These are phyloP conservation scores for Oxyura jamaicensis DNA, from an alignment of 2,113 vertebrate genomes.

Conservation along the genomic window DNA sequence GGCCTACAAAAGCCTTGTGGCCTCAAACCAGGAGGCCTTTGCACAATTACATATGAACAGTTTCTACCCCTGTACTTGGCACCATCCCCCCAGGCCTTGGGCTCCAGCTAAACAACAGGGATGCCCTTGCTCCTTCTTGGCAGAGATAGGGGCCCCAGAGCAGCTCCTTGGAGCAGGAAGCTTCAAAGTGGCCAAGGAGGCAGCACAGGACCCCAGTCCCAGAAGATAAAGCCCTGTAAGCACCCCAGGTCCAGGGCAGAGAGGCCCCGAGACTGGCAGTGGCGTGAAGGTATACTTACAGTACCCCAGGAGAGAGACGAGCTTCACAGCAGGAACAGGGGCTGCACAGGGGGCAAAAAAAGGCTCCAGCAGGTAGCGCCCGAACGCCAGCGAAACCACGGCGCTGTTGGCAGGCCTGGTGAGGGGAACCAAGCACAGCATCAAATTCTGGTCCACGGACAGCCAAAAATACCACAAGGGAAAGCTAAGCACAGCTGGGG, in stretches of 20 bases:
- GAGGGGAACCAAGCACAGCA: neutral
- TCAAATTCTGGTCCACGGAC: neutral
- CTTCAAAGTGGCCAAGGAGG: neutral
- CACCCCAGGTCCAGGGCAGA: neutral
- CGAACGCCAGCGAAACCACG: constrained; percentile 86
- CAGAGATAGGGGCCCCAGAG: neutral
- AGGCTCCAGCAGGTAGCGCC: constrained; percentile 86
- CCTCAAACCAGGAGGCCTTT: neutral
- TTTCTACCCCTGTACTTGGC: neutral
- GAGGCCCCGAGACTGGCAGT: neutral
- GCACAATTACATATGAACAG: neutral
- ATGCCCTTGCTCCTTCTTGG: neutral
- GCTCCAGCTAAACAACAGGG: neutral
- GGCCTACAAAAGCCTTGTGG: neutral
- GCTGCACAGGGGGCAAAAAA: constrained; percentile 85
- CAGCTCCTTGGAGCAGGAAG: neutral
- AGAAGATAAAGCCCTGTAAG: neutral
- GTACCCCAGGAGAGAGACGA: constrained; percentile 83
- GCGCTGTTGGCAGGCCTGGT: constrained; percentile 84
- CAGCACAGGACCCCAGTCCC: neutral
- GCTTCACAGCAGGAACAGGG: constrained; percentile 77
- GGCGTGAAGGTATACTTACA: constrained; percentile 75
- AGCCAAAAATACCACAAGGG: neutral
- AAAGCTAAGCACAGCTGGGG: neutral
- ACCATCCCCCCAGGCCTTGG: neutral